Evolutionary conservation across 1,140 invertebrate species (phyloP).

Genomic region (Sarcophaga bullata): DNA sequence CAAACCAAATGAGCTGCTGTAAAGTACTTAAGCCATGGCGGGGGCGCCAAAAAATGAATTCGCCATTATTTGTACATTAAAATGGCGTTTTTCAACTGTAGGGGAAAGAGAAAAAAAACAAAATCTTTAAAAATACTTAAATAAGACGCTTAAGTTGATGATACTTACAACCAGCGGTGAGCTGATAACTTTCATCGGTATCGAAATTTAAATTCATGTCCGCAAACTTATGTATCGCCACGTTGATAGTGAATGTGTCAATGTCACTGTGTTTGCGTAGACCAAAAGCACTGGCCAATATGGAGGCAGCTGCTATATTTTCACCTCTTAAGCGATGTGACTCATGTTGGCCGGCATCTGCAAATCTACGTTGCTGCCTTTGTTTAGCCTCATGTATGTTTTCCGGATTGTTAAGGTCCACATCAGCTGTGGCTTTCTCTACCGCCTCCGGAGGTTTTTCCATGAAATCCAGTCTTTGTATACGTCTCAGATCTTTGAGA

Average conservation of each 20-base stretch:
- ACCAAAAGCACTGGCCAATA: slow-evolving; percentile 53
- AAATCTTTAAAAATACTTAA: neutral
- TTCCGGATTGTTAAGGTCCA: neutral
- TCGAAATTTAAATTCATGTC: slow-evolving; percentile 71
- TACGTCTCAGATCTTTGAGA: slow-evolving; percentile 56
- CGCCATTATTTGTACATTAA: slow-evolving; percentile 74
- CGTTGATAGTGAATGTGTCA: slow-evolving; percentile 67
- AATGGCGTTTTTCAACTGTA: slow-evolving; percentile 64
- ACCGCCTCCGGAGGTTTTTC: neutral
- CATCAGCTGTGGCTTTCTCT: slow-evolving; percentile 13
- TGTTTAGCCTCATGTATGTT: neutral
- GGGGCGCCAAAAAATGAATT: slow-evolving; percentile 79
- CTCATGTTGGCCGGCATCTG: slow-evolving; percentile 29
- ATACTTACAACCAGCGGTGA: slow-evolving; percentile 69
- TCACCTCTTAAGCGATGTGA: slow-evolving; percentile 27
- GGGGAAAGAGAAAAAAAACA: neutral
- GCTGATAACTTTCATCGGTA: slow-evolving; percentile 80
- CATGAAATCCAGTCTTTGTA: slow-evolving; percentile 54
- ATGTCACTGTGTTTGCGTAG: slow-evolving; percentile 63
- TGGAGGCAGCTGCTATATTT: slow-evolving; percentile 41
- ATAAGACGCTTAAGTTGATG: neutral
- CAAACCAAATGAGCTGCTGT: slow-evolving; percentile 81
- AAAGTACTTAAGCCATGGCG: slow-evolving; percentile 84
- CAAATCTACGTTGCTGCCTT: slow-evolving; percentile 24
- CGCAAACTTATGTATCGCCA: slow-evolving; percentile 67